Percentiles rank a stretch among this genome's conserved stretches.
Evolutionary conservation across 2,888 invertebrate species (phyloP).

Genomic region (Sarcophaga carnaria): DNA sequence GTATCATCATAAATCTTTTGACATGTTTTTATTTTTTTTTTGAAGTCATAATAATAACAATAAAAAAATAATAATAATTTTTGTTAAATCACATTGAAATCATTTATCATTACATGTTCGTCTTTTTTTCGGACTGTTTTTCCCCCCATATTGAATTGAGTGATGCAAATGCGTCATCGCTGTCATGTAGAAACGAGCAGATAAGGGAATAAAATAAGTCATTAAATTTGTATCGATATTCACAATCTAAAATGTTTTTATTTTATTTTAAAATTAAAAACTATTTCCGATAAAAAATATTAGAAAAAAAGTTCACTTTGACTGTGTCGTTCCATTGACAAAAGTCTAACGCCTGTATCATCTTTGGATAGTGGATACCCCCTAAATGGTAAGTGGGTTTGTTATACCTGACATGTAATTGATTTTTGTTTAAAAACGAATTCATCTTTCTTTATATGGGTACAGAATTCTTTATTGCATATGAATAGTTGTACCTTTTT

Average conservation of each 20-base stretch:
- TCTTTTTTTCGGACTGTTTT: background rate
- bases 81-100: conserved; percentile 76
- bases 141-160: too few species aligned
- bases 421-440: background rate
- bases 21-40: conserved; percentile 3
- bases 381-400: background rate
- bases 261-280: background rate
- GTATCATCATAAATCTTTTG: conserved; percentile 13
- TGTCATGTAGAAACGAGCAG: background rate
- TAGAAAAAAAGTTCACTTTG: background rate
- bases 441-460: background rate
- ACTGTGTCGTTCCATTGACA: background rate
- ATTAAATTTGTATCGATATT: conserved; percentile 4
- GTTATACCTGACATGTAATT: background rate
- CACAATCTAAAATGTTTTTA: background rate
- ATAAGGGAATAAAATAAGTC: background rate
- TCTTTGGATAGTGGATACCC: background rate
- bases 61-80: conserved; percentile 50
- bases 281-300: background rate
- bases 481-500: background rate
- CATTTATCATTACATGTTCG: conserved; percentile 74
- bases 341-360: background rate
- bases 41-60: background rate
- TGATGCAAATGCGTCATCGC: conserved; percentile 11
- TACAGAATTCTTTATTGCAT: background rate